phyloP scores from a whole-genome alignment of 2,113 vertebrate species.

The Edolisoma coerulescens region DNA sequence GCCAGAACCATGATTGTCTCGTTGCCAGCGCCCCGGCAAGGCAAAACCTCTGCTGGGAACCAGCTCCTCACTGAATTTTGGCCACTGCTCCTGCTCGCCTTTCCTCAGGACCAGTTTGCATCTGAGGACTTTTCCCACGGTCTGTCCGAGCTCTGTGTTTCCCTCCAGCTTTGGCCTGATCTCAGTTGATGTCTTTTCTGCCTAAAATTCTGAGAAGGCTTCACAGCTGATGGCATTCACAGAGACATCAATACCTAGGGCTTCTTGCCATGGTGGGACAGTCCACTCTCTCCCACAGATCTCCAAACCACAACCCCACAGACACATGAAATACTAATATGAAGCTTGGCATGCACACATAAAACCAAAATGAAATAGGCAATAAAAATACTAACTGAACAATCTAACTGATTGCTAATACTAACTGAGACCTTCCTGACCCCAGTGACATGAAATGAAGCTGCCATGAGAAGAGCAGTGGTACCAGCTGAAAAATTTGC shows the following conservation, averaged over 20 bases:
- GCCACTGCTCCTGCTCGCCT: neutral
- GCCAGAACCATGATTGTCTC: neutral
- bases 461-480: neutral
- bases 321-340: neutral
- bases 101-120: neutral
- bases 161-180: neutral
- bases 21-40: neutral
- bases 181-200: neutral
- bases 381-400: neutral
- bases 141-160: neutral
- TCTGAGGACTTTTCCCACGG: neutral
- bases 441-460: neutral
- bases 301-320: neutral
- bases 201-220: neutral
- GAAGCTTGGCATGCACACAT: neutral
- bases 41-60: neutral
- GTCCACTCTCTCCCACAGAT: neutral
- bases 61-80: neutral
- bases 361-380: neutral
- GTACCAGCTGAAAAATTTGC: neutral
- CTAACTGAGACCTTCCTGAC: neutral
- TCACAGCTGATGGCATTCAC: neutral
- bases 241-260: neutral
- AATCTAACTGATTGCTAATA: no score
- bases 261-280: neutral